Evolutionary conservation across 2,888 invertebrate genomes (phyloP), one percentile per base, ranked within the genome.

Genomic region (Nudaria mundana): DNA sequence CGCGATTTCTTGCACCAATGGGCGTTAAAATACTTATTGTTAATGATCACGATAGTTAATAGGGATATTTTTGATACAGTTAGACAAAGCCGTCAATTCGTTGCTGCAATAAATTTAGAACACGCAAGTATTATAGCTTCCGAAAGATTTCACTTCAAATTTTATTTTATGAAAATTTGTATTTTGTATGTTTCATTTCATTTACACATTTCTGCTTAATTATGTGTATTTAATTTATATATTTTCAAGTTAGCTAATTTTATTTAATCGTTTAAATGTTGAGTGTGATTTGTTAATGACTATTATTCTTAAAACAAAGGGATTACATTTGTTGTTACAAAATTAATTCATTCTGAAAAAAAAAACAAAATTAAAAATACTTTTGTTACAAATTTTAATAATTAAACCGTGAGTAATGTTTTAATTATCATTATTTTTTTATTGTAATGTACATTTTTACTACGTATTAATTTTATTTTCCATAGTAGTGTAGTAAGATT

Each of bases 1-100:
- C 62, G 66, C 72, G 70, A 80, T 84, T 85, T 79, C 75, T 71
- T 78, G 74, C 72, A 65, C 59, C 67, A 67, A 72, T 81, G 76
- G 71, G 77, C 80, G 72, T 71, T 71, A 62, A 52, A 53, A 56
- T 13, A 61, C 58, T 81, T 80, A 85, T 83, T 84, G 84, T 81
- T 76, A 56, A 63, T 67, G 67, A 78, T 79, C 83, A 84, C 81
- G 81, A 72, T 66, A 76, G 56, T 63, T 52, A 59, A 60, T 30
- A 32, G 13, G 33, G 29, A 37, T 2, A 34, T 28, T 26, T 28
- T 28, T 28, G 23, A 30, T 44, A 30, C 32, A 33, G 30, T 28
- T 12, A 31, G 18, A 22, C 12, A 42, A 31, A 35, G 20, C n/a
- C 7, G 10, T 30, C 30, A 12, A 15, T 11, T 37, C 20, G 20